Percentiles rank a stretch among this genome's conserved stretches.
Conservation (phyloP, 2,797 vertebrate species). For the Gallirallus australis region DNA sequence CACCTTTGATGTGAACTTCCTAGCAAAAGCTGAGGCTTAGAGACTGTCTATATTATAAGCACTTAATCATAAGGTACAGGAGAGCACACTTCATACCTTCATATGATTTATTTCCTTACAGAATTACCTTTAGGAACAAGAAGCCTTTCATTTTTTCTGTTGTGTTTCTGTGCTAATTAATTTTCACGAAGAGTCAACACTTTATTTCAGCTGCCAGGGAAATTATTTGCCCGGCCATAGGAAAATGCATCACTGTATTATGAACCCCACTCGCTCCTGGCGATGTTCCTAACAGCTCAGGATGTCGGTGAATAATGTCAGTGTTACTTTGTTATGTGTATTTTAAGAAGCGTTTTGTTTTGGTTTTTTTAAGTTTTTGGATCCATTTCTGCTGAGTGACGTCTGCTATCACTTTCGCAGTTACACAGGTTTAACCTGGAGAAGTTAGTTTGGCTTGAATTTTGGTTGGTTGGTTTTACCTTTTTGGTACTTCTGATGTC, state of each 20-base stretch:
- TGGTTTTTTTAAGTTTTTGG: not conserved
- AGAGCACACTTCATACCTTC: slow-evolving; percentile 6
- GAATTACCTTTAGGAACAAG: slow-evolving; percentile 66
- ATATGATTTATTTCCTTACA: slow-evolving; percentile 58
- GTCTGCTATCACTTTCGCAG: not conserved
- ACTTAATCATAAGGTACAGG: slow-evolving; percentile 53
- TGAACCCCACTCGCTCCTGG: not conserved
- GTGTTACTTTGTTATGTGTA: slow-evolving; percentile 43
- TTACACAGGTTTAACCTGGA: not conserved
- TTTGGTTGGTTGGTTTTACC: not conserved
- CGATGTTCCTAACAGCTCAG: not conserved
- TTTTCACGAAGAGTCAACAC: slow-evolving; percentile 59
- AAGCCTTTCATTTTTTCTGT: slow-evolving; percentile 59
- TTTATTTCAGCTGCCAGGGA: slow-evolving; percentile 46
- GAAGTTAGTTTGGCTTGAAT: not conserved
- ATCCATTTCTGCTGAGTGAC: not conserved
- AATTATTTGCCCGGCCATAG: not conserved
- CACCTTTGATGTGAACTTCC: slow-evolving; percentile 66
- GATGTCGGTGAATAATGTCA: slow-evolving; percentile 33
- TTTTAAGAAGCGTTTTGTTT: not conserved
- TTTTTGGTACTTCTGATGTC: slow-evolving; percentile 41
- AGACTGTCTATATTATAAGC: slow-evolving; percentile 2
- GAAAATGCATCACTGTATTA: not conserved
- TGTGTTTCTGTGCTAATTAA: slow-evolving; percentile 63
- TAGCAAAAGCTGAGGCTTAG: slow-evolving; percentile 58